These are phyloP conservation scores for Papilio polyxenes DNA, from an alignment of 1,140 invertebrate species.

Conservation along the genomic window DNA sequence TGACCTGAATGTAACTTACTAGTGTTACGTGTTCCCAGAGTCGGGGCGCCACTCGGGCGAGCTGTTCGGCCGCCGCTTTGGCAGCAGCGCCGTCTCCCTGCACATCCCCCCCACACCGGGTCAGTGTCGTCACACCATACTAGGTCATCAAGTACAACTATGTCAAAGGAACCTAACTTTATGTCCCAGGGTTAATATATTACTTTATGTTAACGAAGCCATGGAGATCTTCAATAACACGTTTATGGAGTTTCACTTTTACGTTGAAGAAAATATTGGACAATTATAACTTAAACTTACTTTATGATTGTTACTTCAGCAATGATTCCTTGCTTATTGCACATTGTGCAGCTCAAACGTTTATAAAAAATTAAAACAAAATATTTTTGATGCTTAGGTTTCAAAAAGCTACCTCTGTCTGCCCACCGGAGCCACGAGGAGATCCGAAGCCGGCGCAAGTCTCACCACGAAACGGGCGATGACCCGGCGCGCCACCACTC, in stretches of 20 bases:
- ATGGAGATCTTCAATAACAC: neutral
- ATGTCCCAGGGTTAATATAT: neutral
- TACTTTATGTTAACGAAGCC: neutral
- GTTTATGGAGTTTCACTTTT: neutral
- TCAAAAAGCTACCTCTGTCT: conserved; percentile 61
- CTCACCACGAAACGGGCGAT: conserved; percentile 52
- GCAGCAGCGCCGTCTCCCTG: conserved; percentile 64
- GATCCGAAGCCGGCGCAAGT: conserved; percentile 60
- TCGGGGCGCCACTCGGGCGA: conserved; percentile 54
- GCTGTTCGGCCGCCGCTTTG: conserved; percentile 54
- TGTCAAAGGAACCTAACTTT: conserved; percentile 4
- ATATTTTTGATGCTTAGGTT: conserved; percentile 47
- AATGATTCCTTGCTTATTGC: neutral
- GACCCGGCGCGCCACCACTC: conserved; percentile 67
- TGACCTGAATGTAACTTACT: conserved; percentile 24
- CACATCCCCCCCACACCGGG: conserved; percentile 70
- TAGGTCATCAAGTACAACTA: neutral
- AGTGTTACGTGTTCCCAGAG: conserved; percentile 47
- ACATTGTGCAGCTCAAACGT: neutral
- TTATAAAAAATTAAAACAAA: neutral
- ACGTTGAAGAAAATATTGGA: neutral
- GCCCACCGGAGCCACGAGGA: conserved; percentile 74
- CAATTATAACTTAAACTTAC: neutral
- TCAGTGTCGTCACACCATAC: conserved; percentile 38
- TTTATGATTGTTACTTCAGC: neutral